phyloP scores from a whole-genome alignment of 2,888 invertebrate species.

The Eurytoma adleriae region DNA sequence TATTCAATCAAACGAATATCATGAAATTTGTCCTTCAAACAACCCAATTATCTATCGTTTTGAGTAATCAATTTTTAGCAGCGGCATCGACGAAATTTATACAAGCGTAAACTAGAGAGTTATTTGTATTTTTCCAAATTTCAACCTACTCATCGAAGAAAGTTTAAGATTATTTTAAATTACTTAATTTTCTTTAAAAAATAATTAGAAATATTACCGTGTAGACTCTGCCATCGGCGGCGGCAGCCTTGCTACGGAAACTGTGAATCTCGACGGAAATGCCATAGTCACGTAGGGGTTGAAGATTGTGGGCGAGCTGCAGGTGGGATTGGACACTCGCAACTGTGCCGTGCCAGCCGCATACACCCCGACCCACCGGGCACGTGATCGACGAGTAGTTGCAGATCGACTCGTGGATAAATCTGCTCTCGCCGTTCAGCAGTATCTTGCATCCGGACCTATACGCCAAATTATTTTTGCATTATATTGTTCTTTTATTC shows the following conservation, averaged over 20 bases:
- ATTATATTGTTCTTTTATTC: not conserved
- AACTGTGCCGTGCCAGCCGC: constrained; percentile 60
- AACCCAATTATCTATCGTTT: no score
- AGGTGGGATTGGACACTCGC: constrained; percentile 60
- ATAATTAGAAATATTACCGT: constrained; percentile 56
- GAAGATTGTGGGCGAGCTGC: constrained; percentile 59
- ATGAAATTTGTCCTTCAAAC: no score
- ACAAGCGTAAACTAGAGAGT: no score
- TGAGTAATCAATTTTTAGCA: no score
- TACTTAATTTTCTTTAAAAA: no score
- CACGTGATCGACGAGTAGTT: constrained; percentile 57
- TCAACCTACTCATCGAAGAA: no score
- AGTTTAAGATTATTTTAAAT: no score
- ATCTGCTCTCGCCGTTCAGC: constrained; percentile 59
- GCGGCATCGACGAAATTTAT: no score
- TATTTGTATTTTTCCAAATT: no score
- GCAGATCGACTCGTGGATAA: constrained; percentile 62
- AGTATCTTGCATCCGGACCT: constrained; percentile 62
- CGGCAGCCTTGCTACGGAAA: constrained; percentile 56
- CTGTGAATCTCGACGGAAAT: constrained; percentile 62
- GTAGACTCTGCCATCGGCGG: constrained; percentile 58
- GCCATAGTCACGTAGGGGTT: constrained; percentile 58
- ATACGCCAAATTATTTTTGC: constrained; percentile 19
- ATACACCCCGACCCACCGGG: constrained; percentile 54
- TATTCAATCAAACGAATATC: no score